Conservation (phyloP, 2,113 vertebrate species). For the Chlorocebus sabaeus region DNA sequence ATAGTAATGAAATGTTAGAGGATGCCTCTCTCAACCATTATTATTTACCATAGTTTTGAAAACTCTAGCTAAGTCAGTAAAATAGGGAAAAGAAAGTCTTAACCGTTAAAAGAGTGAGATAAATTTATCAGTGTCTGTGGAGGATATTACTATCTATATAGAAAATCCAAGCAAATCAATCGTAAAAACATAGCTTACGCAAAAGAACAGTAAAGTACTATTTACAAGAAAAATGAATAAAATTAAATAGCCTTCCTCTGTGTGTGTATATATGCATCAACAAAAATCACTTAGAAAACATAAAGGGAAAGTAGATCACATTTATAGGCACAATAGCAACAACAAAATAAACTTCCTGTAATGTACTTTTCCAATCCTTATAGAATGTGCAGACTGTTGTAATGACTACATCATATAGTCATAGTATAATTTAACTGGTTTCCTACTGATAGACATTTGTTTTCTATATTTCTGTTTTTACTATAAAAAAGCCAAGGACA, state of each 20-base stretch:
- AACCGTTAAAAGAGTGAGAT: neutral
- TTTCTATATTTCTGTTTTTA: neutral
- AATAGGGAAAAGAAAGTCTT: neutral
- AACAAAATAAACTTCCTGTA: neutral
- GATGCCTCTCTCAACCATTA: neutral
- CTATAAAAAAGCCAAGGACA: neutral
- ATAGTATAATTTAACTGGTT: neutral
- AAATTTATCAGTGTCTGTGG: neutral
- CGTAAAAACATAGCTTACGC: neutral
- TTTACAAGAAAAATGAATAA: neutral
- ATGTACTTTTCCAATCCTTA: neutral
- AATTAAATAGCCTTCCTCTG: neutral
- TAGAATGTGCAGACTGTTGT: neutral
- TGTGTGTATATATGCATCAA: neutral
- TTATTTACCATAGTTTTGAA: neutral
- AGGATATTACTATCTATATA: neutral
- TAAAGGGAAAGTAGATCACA: neutral
- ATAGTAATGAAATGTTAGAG: neutral
- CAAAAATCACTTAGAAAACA: neutral
- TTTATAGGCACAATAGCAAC: neutral
- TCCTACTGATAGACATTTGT: neutral
- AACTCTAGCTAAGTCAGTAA: neutral
- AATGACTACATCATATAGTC: neutral
- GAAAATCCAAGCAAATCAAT: neutral
- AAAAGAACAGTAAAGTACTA: neutral